Conservation (phyloP, 30 jellyfish, hydroid and myxozoan species). For the Phacellophora camtschatica region DNA sequence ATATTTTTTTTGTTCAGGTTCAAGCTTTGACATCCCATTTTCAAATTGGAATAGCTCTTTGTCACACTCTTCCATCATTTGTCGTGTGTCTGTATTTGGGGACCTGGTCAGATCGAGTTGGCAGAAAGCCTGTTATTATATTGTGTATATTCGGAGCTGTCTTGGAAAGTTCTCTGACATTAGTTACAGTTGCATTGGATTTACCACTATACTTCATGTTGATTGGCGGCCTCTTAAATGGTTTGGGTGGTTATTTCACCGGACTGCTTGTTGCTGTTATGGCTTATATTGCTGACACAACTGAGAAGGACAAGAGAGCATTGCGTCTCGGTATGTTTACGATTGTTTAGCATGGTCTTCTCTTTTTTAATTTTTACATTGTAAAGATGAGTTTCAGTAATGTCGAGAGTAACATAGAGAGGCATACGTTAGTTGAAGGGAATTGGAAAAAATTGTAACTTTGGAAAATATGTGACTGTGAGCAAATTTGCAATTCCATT, state of each 20-base stretch:
- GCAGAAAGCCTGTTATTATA: conserved; percentile 71
- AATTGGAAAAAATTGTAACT: no score
- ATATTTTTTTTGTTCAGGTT: conserved; percentile 39
- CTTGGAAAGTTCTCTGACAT: conserved; percentile 21
- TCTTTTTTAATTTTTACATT: no score
- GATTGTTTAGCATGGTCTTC: no score
- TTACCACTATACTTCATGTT: conserved; percentile 57
- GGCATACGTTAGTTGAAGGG: no score
- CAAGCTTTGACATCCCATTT: conserved; percentile 49
- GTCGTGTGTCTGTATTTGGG: conserved; percentile 63
- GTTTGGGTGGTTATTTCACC: conserved; percentile 78
- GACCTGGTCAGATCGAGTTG: conserved; percentile 79
- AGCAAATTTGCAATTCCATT: no score
- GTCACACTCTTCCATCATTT: conserved; percentile 61
- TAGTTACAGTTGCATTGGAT: conserved; percentile 44
- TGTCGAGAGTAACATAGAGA: no score
- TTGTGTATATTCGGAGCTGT: conserved; percentile 27
- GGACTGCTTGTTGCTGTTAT: conserved; percentile 51
- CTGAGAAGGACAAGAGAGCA: conserved; percentile 57
- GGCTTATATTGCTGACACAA: conserved; percentile 82
- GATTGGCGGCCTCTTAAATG: conserved; percentile 68
- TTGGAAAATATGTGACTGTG: no score
- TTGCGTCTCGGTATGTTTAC: conserved; percentile 80
- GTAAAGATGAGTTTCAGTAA: no score
- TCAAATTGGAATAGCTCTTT: conserved; percentile 48